Base-by-base conservation (phyloP, 2,113 vertebrate species). In the Nyctibius bracteatus region DNA sequence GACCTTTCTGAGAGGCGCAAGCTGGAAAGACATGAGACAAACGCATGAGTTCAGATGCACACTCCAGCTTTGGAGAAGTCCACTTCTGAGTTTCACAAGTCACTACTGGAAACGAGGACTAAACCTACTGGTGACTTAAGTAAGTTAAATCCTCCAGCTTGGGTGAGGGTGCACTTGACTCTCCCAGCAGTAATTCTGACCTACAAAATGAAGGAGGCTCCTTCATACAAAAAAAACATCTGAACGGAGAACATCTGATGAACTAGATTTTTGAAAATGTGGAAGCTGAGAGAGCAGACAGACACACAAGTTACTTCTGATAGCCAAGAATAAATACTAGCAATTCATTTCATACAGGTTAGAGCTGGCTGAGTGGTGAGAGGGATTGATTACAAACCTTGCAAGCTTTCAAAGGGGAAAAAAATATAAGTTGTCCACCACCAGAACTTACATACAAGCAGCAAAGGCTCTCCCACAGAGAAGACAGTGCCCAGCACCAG, bases 21-120 rank as follows among this genome's bases (percentile, higher is more conserved):
- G 30, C 10, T 37, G 39, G 28, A 75, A 83, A 4, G 15, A 39
- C 16, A 15, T 0, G 4, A 82, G 49, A 44, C n/a, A 33, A 85
- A 80, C 0, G 0, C 5, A 0, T 2, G 46, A n/a, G 71, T 24
- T 86, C 43, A 39, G n/a, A 28, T 15, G 33, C 20, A 58, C 3
- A 0, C 33, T 61, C 46, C 51, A 44, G 33, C 20, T 71, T 24
- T 55, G 58, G 81, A 65, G 46, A 46, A 12, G 44, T 16, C 37
- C 47, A 21, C 3, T 37, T 54, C 59, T 59, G 43, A 81, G 52
- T 30, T 73, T 85, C 0, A 0, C 37, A 18, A 62, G 46, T 51
- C 57, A 28, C 25, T 75, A 61, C 68, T 85, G 49, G 51, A 83
- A 93, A 54, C 33, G 1, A 73, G 46, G 46, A 73, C 25, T 39